phyloP scores from a whole-genome alignment of 2,113 vertebrate species.

The Salvelinus namaycush region DNA sequence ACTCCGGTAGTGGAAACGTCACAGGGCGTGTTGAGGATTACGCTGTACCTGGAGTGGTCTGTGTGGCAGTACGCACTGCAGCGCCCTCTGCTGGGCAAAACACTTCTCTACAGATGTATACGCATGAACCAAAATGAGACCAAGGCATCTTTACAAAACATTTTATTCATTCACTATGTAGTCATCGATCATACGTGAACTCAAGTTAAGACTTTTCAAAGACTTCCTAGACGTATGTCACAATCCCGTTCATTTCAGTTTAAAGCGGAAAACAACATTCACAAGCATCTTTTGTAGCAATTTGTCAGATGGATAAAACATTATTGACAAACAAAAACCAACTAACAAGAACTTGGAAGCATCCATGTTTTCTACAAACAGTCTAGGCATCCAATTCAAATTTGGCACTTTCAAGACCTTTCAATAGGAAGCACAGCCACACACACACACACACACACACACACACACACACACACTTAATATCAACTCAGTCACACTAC shows the following conservation, averaged over 20 bases:
- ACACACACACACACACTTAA: neutral
- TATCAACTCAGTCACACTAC: neutral
- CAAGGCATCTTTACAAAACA: neutral
- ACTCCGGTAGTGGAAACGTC: conserved; percentile 53
- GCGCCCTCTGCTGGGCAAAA: neutral
- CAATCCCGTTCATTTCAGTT: conserved; percentile 15
- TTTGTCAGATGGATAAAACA: neutral
- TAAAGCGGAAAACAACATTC: neutral
- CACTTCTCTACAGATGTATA: neutral
- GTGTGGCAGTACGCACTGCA: neutral
- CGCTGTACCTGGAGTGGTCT: neutral
- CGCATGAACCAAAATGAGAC: neutral
- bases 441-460: neutral
- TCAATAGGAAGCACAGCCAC: conserved; percentile 5
- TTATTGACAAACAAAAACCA: conserved; percentile 24
- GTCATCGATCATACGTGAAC: neutral
- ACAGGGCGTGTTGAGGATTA: neutral
- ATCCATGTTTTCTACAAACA: conserved; percentile 27
- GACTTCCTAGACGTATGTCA: conserved; percentile 16
- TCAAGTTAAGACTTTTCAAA: conserved; percentile 5
- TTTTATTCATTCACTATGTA: neutral
- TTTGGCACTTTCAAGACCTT: conserved; percentile 30
- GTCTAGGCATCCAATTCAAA: conserved; percentile 37
- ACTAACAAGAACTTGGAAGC: conserved; percentile 6
- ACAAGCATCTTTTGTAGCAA: conserved; percentile 15